Conservation (phyloP, 2,113 vertebrate species). For the Geococcyx californianus region DNA sequence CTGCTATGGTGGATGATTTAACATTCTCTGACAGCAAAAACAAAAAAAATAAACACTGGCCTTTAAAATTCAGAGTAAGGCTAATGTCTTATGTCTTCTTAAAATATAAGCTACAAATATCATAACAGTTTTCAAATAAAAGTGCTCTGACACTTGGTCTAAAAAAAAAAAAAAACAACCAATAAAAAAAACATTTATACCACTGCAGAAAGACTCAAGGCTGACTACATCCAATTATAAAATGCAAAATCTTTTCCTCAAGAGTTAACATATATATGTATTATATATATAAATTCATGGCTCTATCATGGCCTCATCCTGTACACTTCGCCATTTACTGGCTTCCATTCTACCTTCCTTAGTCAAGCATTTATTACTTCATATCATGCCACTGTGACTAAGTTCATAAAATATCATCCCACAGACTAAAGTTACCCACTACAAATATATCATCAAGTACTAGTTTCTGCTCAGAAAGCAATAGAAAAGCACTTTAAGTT, state of each 20-base stretch:
- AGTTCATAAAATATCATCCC: slow-evolving; percentile 56
- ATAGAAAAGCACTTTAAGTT: slow-evolving; percentile 63
- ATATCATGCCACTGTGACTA: slow-evolving; percentile 42
- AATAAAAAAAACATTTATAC: slow-evolving; percentile 54
- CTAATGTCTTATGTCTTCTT: slow-evolving; percentile 71
- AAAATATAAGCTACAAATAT: slow-evolving; percentile 69
- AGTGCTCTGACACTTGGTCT: slow-evolving; percentile 74
- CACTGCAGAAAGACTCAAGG: slow-evolving; percentile 64
- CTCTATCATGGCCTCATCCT: slow-evolving; percentile 65
- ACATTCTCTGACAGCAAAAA: slow-evolving; percentile 71
- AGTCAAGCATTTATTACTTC: slow-evolving; percentile 56
- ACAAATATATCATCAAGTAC: slow-evolving; percentile 37
- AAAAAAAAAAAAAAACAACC: slow-evolving; percentile 27
- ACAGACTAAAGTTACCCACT: slow-evolving; percentile 52
- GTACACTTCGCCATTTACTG: slow-evolving; percentile 58
- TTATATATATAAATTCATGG: slow-evolving; percentile 74
- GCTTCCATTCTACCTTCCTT: slow-evolving; percentile 57
- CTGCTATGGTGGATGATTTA: slow-evolving; percentile 62
- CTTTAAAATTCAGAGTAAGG: slow-evolving; percentile 66
- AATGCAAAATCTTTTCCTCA: slow-evolving; percentile 70
- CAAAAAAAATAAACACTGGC: slow-evolving; percentile 59
- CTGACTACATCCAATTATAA: slow-evolving; percentile 74
- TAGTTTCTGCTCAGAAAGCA: slow-evolving; percentile 65
- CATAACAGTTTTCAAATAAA: slow-evolving; percentile 69
- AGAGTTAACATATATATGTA: slow-evolving; percentile 73